Percentiles rank a stretch among this genome's conserved stretches.
Conservation (phyloP, 2,888 invertebrate species). For the Ligdia adustata region DNA sequence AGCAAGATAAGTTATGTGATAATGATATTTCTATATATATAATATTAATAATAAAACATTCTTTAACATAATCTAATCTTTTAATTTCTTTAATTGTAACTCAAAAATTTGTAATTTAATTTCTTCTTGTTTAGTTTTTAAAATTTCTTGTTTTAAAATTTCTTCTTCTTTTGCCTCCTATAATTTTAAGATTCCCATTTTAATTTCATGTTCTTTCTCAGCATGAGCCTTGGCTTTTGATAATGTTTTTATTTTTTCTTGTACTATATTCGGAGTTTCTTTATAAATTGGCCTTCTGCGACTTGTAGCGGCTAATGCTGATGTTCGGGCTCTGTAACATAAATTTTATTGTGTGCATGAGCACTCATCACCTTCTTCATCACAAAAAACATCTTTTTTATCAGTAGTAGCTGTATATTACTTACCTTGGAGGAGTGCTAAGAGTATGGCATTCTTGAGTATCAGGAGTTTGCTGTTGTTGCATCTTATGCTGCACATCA, state of each 20-base stretch:
- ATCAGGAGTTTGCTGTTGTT: too few relatives aligned
- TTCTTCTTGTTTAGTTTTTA: background rate
- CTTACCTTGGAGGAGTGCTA: too few relatives aligned
- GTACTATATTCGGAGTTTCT: background rate
- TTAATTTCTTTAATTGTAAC: background rate
- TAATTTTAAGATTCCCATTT: background rate
- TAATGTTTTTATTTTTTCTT: background rate
- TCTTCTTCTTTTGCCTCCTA: background rate
- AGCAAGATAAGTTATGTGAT: background rate
- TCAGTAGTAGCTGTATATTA: too few relatives aligned
- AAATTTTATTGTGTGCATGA: too few relatives aligned
- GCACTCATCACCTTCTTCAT: background rate
- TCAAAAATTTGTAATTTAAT: background rate
- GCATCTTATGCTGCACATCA: too few relatives aligned
- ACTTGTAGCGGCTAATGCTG: too few relatives aligned
- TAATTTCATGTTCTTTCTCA: background rate
- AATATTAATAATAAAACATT: background rate
- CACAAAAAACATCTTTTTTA: background rate
- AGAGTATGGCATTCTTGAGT: too few relatives aligned
- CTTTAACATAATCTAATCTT: background rate
- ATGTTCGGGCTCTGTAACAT: too few relatives aligned
- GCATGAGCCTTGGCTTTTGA: background rate
- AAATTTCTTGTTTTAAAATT: background rate
- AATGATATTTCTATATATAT: background rate
- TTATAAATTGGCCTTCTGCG: background rate